phyloP scores from a whole-genome alignment of 1,140 invertebrate species.

The Rhizoglyphus robini region DNA sequence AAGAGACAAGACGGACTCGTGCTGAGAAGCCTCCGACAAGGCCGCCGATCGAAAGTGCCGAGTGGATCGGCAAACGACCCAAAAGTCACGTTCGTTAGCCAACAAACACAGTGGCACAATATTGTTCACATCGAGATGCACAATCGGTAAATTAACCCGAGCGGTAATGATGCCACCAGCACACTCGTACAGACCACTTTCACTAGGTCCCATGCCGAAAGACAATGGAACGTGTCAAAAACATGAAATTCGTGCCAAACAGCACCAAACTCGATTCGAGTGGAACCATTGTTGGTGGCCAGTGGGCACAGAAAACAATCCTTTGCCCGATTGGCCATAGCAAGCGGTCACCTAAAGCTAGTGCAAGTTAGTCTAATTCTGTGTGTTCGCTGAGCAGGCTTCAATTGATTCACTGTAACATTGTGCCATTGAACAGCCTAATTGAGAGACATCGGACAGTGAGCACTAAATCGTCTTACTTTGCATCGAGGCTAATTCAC shows the following conservation, averaged over 20 bases:
- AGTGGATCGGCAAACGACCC: neutral
- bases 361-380: neutral
- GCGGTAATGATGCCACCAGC: too few species aligned
- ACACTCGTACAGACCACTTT: neutral
- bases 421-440: too few species aligned
- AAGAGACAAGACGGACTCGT: too few species aligned
- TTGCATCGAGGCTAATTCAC: too few species aligned
- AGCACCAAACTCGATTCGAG: too few species aligned
- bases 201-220: neutral
- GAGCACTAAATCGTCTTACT: too few species aligned
- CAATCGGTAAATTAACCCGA: too few species aligned
- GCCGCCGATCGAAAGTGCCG: neutral
- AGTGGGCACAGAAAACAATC: neutral
- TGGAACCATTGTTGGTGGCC: too few species aligned
- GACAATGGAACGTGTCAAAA: neutral
- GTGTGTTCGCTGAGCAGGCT: too few species aligned
- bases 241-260: neutral
- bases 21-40: neutral
- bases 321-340: neutral
- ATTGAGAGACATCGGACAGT: too few species aligned
- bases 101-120: neutral
- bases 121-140: neutral
- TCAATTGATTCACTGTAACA: too few species aligned
- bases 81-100: slow-evolving; percentile 5
- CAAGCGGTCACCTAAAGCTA: neutral